Base-by-base conservation (phyloP, 2,888 invertebrate species). In the Drosophila imparisetae region DNA sequence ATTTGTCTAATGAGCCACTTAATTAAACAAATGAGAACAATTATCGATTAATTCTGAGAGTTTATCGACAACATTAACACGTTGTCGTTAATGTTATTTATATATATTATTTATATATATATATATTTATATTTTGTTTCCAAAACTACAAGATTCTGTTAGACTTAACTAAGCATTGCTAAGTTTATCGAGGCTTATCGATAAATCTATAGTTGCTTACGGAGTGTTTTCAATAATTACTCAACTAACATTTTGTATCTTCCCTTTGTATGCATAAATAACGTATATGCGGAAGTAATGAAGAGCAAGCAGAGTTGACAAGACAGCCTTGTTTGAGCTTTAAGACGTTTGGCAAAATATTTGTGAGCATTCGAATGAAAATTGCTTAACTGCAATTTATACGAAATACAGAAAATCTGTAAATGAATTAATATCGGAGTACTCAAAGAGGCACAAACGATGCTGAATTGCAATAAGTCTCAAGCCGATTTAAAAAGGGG, bases 371-470 rank as follows among this genome's bases (percentile, higher is more conserved):
- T 61, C n/a, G 45, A 60, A 72, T 48, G 50, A 32, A 79, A 84
- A 84, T 70, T 81, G 85, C 89, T 85, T 66, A 80, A 64, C 66
- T 63, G 85, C 89, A 82, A 58, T 71, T 86, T 70, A 70, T 64
- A 36, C 29, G 60, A 59, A 32, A 58, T 53, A 65, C 45, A n/a
- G n/a, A 50, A 70, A 74, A 67, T 70, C 72, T 68, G 72, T 66
- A 81, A 85, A 89, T 85, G 80, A 85, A 85, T 89, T 85, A 80
- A 89, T 85, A 70, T 57, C 54, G 40, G 29, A n/a, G 58, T 49
- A 60, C 78, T 75, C 49, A 54, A 67, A 58, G 62, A 15, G 58
- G 21, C 50, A 42, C 50, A 62, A 64, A 63, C 48, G 29, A 54
- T 67, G 75, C 77, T 77, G 78, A 76, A 54, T 55, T 66, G 72